Conservation (phyloP, 2,113 vertebrate genomes). For the Gasterosteus aculeatus region DNA sequence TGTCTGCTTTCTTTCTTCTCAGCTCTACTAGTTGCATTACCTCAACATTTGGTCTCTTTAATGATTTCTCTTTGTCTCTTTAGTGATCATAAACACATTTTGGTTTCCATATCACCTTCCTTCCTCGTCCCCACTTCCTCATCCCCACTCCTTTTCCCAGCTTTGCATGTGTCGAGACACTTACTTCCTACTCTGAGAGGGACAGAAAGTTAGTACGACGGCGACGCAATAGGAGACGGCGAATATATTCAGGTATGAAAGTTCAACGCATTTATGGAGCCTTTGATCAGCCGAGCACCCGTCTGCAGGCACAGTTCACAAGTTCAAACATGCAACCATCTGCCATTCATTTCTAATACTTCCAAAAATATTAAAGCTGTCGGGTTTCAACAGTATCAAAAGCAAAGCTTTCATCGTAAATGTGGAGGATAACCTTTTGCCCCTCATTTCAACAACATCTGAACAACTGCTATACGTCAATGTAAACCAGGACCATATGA, state of each 20-base stretch:
- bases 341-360: conserved; percentile 50
- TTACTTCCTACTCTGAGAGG: conserved; percentile 37
- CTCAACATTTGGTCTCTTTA: conserved; percentile 13
- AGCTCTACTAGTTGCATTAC: conserved; percentile 2
- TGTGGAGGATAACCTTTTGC: conserved; percentile 25
- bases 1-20: background rate
- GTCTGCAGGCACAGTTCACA: conserved; percentile 52
- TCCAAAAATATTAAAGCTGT: conserved; percentile 39
- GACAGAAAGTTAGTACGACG: conserved; percentile 30
- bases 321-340: conserved; percentile 51
- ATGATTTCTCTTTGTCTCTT: conserved; percentile 25
- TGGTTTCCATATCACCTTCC: conserved; percentile 39
- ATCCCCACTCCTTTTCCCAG: background rate
- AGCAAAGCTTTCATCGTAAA: conserved; percentile 26
- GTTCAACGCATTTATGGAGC: conserved; percentile 39
- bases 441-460: background rate
- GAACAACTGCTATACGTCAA: background rate
- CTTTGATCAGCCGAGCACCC: conserved; percentile 66
- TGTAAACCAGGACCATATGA: background rate
- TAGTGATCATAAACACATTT: conserved; percentile 43
- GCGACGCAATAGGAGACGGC: conserved; percentile 33
- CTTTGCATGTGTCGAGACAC: conserved; percentile 55
- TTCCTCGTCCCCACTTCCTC: background rate
- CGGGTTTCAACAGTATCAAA: conserved; percentile 16
- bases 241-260: conserved; percentile 59